phyloP scores from a whole-genome alignment of 2,888 invertebrate genomes.

The Cryptus armator region DNA sequence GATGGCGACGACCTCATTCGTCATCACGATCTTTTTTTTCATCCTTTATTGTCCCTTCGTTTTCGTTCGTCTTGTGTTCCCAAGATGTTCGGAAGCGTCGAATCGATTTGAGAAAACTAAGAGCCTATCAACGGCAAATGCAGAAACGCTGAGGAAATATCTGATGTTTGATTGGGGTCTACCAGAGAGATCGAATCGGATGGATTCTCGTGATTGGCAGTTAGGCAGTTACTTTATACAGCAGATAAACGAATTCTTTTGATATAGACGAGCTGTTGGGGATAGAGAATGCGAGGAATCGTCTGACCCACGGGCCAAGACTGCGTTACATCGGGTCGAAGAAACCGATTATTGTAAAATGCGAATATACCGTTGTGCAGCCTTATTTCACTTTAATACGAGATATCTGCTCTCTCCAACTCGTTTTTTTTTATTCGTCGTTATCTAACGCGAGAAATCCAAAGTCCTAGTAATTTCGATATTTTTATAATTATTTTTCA shows the following conservation, averaged over 20 bases:
- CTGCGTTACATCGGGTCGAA: background rate
- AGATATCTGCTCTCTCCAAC: no score
- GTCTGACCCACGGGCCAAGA: conserved; percentile 19
- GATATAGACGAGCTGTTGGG: background rate
- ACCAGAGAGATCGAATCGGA: background rate
- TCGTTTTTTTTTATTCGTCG: no score
- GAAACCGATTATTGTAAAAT: background rate
- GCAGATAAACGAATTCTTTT: background rate
- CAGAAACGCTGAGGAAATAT: background rate
- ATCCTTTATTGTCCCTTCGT: background rate
- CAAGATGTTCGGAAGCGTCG: conserved; percentile 1
- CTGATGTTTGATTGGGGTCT: conserved; percentile 39
- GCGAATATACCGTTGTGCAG: conserved; percentile 43
- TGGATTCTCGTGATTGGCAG: conserved; percentile 23
- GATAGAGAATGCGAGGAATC: conserved; percentile 1
- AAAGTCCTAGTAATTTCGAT: background rate
- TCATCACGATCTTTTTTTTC: background rate
- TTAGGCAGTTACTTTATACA: background rate
- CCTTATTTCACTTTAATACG: background rate
- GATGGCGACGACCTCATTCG: background rate
- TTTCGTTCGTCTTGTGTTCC: conserved; percentile 1
- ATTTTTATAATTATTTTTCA: background rate
- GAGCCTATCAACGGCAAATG: background rate
- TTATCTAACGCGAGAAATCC: no score
- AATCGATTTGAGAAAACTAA: conserved; percentile 38